A percentile compares a stretch with the other conserved stretches of the same genome.
Evolutionary conservation across 1,140 invertebrate genomes (phyloP).

Genomic region (Euwallacea fornicatus): DNA sequence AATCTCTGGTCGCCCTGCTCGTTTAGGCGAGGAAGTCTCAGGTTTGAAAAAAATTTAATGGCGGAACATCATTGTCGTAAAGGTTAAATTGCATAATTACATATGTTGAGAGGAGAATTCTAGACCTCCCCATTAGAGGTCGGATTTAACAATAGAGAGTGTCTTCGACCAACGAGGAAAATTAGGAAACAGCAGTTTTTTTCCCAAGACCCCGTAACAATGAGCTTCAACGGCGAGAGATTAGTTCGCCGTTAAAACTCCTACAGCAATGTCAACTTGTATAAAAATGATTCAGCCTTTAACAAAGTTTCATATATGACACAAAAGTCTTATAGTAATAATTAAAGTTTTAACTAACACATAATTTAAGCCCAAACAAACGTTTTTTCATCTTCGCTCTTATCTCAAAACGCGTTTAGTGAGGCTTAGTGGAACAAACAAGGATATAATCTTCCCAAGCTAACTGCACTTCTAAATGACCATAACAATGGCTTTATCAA

Average conservation of each 20-base stretch:
- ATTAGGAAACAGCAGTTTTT: too few species aligned
- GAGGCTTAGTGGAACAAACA: not conserved
- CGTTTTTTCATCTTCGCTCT: too few species aligned
- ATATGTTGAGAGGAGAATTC: not conserved
- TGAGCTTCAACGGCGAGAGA: not conserved
- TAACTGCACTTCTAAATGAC: constrained; percentile 11
- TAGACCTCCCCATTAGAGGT: not conserved
- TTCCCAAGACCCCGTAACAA: too few species aligned
- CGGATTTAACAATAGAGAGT: not conserved
- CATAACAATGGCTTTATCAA: constrained; percentile 11
- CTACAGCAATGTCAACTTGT: not conserved
- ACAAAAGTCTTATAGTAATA: too few species aligned
- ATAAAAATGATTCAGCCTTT: too few species aligned
- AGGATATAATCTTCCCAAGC: not conserved
- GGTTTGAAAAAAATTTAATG: not conserved
- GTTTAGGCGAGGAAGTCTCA: not conserved
- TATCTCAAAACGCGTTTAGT: not conserved
- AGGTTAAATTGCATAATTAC: not conserved
- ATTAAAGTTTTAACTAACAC: too few species aligned
- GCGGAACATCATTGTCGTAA: not conserved
- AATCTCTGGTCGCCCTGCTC: not conserved
- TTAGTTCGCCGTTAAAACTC: not conserved
- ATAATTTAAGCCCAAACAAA: too few species aligned
- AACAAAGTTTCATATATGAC: too few species aligned
- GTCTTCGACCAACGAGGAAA: too few species aligned